Conservation (phyloP, 92 coral and sea anemone species). For the Zoanthus solanderi region DNA sequence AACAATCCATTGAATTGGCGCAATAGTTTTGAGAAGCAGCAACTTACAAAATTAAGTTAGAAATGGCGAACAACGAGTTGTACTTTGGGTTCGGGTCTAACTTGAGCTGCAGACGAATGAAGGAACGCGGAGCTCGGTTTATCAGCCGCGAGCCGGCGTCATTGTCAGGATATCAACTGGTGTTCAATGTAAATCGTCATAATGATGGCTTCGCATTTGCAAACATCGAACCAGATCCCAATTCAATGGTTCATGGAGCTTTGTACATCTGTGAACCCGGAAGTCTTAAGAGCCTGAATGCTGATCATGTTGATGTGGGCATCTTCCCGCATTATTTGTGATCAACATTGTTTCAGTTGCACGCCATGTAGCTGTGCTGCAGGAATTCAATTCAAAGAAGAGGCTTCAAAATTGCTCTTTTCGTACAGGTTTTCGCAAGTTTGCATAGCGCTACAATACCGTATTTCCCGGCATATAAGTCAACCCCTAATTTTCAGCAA, state of each 20-base stretch:
- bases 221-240: conserved; percentile 58
- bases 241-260: conserved; percentile 65
- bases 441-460: too few species aligned
- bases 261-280: conserved; percentile 61
- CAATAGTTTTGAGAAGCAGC: too few species aligned
- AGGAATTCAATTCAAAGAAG: too few species aligned
- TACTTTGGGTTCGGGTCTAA: conserved; percentile 72
- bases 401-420: too few species aligned
- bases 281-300: conserved; percentile 53
- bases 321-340: neutral
- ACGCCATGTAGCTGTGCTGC: too few species aligned
- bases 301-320: conserved; percentile 56
- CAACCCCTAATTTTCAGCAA: too few species aligned
- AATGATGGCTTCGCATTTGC: conserved; percentile 69
- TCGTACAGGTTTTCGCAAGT: too few species aligned
- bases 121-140: conserved; percentile 69
- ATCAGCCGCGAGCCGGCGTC: conserved; percentile 60
- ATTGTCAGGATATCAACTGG: conserved; percentile 60
- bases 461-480: too few species aligned
- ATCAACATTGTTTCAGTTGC: too few species aligned
- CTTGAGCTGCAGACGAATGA: conserved; percentile 71
- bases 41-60: too few species aligned
- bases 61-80: conserved; percentile 24
- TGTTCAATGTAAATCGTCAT: conserved; percentile 59
- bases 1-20: too few species aligned